Percentiles rank a stretch among this genome's conserved stretches.
Evolutionary conservation across 2,797 vertebrate genomes (phyloP).

Genomic region (Anas acuta): DNA sequence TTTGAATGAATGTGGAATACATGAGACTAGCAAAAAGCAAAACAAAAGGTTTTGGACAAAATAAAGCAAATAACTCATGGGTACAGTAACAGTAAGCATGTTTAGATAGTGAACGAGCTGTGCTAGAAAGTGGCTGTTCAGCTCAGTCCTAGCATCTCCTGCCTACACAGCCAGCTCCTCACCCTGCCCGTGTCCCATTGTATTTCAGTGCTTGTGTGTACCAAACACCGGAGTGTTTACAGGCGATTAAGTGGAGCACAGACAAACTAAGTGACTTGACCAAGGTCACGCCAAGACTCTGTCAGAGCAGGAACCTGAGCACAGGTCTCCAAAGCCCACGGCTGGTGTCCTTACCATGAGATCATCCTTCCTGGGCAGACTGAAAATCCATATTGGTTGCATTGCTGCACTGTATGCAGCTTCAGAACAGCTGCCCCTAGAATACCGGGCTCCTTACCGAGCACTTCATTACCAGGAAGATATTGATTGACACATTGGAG

Average conservation of each 20-base stretch:
- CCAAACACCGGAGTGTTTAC: background rate
- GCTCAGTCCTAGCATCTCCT: background rate
- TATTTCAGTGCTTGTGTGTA: background rate
- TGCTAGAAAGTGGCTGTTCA: background rate
- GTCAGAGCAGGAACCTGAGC: background rate
- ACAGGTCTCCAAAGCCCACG: background rate
- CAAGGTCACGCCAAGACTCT: background rate
- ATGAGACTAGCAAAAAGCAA: background rate
- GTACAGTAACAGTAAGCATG: background rate
- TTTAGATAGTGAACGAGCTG: background rate
- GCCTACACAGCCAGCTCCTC: background rate
- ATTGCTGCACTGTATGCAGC: background rate
- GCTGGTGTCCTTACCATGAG: background rate
- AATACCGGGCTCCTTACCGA: slow-evolving; percentile 33
- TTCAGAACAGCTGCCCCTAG: slow-evolving; percentile 27
- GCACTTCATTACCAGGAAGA: slow-evolving; percentile 62
- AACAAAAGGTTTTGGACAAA: background rate
- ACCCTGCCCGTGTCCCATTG: background rate
- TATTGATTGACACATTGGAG: slow-evolving; percentile 75
- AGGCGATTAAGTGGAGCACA: background rate
- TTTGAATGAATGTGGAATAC: background rate
- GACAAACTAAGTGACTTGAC: background rate
- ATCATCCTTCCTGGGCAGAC: slow-evolving; percentile 39
- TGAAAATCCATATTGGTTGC: slow-evolving; percentile 53
- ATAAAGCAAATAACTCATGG: background rate